Base-by-base conservation (phyloP, 2,113 vertebrate genomes). In the Tauraco erythrolophus region DNA sequence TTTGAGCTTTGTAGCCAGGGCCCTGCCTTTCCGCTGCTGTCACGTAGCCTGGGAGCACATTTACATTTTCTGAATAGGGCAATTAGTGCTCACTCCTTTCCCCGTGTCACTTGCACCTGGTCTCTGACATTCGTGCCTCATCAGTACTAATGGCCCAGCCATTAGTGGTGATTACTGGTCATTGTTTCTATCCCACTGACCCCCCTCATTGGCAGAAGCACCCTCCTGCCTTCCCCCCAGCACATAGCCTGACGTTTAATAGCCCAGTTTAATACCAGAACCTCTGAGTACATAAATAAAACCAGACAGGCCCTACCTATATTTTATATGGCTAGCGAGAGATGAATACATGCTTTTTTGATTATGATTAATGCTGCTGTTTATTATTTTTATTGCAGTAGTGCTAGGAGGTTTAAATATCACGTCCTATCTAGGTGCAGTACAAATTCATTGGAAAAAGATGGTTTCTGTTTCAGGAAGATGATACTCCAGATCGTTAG, bases 41-140 rank as follows among this genome's bases (percentile, higher is more conserved):
- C 88, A 69, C 10, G 1, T 16, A 80, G 72, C n/a, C 81, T 43
- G 60, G 64, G 58, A 94, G 23, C 15, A 51, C 69, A 97, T 97
- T 97, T 94, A 79, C 94, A 93, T 97, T 97, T 97, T 84, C 92
- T 97, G 94, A 97, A 95, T 92, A 93, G 79, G 76, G 91, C 91
- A 96, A 97, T 98, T 95, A 97, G 64, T 24, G 86, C 92, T 77
- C 39, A 4, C 84, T 94, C 66, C 89, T 94, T 57, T 87, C 51
- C 77, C 69, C 1, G 2, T 57, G 80, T 79, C 91, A 54, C 95
- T 95, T 1, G 69, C 84, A 96, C 87, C 95, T 92, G 94, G 92
- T 88, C 87, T 84, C 95, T 79, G 96, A 86, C 82, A 64, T 33
- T 50, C 19, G 24, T 92, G 82, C 37, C 75, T 97, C 97, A 87